Evolutionary conservation across 2,888 invertebrate species (phyloP).

Genomic region (Hirtodrosophila trivittata): DNA sequence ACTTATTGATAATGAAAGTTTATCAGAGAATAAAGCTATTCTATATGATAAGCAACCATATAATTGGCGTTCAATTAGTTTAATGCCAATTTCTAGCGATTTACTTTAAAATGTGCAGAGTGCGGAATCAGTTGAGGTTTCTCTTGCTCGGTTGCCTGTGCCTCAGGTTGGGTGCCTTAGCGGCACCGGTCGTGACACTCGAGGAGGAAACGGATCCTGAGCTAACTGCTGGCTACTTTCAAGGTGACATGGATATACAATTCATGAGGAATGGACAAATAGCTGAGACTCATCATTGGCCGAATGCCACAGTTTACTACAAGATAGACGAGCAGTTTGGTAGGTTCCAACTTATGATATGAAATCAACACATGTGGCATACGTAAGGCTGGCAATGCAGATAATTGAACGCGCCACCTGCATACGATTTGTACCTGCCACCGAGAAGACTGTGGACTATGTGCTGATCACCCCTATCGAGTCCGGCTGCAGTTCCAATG

Average conservation of each 20-base stretch:
- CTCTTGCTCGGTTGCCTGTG: slow-evolving; percentile 16
- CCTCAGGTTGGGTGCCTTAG: background rate
- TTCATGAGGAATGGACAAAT: slow-evolving; percentile 86
- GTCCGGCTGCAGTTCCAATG: slow-evolving; percentile 90
- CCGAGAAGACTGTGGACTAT: slow-evolving; percentile 70
- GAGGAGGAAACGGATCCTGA: slow-evolving; percentile 86
- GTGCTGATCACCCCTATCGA: slow-evolving; percentile 48
- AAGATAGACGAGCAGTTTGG: slow-evolving; percentile 65
- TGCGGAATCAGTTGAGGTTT: slow-evolving; percentile 20
- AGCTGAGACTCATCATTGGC: slow-evolving; percentile 86
- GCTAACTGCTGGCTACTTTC: slow-evolving; percentile 89
- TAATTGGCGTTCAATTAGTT: slow-evolving; percentile 7
- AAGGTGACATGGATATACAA: slow-evolving; percentile 89
- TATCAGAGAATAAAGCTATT: background rate
- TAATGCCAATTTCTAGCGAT: background rate
- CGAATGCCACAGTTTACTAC: slow-evolving; percentile 88
- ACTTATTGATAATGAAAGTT: background rate
- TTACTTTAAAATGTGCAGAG: slow-evolving; percentile 48
- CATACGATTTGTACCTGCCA: slow-evolving; percentile 87
- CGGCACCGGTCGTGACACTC: slow-evolving; percentile 10
- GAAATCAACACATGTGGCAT: slow-evolving; percentile 84
- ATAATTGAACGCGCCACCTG: slow-evolving; percentile 90
- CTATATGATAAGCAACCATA: slow-evolving; percentile 14
- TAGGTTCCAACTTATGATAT: slow-evolving; percentile 20
- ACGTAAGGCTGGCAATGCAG: slow-evolving; percentile 88